Evolutionary conservation across 2,113 vertebrate species (phyloP).

Genomic region (Microcebus ravelobensis): DNA sequence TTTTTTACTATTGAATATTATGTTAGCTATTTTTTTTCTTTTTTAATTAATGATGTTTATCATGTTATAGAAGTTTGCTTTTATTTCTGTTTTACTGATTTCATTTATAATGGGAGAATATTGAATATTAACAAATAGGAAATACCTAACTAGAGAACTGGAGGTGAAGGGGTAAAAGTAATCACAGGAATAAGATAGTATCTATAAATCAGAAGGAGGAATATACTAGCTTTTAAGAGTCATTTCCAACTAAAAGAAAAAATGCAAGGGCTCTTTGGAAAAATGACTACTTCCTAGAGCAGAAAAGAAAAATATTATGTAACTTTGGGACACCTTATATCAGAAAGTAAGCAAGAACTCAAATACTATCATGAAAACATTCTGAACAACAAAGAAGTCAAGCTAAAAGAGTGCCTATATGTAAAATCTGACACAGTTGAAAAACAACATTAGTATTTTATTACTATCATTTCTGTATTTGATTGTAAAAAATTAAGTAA

Average conservation of each 20-base stretch:
- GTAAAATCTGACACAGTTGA: neutral
- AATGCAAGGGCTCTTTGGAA: neutral
- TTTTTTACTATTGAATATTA: neutral
- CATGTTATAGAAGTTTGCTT: neutral
- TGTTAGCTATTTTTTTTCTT: neutral
- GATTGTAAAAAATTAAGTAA: neutral
- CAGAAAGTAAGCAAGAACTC: neutral
- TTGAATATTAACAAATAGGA: neutral
- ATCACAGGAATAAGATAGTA: neutral
- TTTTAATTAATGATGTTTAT: too few relatives aligned
- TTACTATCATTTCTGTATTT: neutral
- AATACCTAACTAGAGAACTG: neutral
- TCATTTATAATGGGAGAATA: too few relatives aligned
- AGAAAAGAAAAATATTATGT: neutral
- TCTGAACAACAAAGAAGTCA: neutral
- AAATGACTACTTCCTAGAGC: neutral
- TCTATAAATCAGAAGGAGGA: neutral
- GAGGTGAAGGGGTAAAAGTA: neutral
- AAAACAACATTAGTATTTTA: neutral
- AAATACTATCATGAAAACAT: neutral
- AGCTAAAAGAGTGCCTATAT: too few relatives aligned
- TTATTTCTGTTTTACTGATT: neutral
- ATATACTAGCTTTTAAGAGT: neutral
- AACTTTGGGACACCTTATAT: neutral
- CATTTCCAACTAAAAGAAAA: neutral